A percentile compares a stretch with the other conserved stretches of the same genome.
These are phyloP conservation scores for Tiliacea aurago DNA, from an alignment of 2,888 invertebrate genomes.

Conservation along the genomic window DNA sequence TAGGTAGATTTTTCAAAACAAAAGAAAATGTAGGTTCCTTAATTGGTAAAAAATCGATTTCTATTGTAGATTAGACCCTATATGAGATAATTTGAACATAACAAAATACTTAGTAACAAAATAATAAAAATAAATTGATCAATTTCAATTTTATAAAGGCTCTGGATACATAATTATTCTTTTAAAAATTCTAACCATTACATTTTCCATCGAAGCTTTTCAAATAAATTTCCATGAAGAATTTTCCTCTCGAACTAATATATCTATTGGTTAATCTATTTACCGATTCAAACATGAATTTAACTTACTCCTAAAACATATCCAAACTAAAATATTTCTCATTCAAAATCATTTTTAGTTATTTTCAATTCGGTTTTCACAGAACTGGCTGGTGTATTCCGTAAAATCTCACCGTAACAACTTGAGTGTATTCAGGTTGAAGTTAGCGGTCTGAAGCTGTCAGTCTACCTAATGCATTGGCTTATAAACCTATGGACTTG, in stretches of 20 bases:
- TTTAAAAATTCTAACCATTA: not conserved
- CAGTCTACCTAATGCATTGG: too few species aligned
- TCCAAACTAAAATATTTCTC: not conserved
- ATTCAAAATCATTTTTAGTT: not conserved
- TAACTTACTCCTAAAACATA: not conserved
- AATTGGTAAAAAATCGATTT: not conserved
- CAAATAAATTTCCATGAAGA: not conserved
- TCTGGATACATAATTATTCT: too few species aligned
- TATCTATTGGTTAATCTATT: too few species aligned
- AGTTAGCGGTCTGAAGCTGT: too few species aligned
- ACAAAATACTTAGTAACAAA: not conserved
- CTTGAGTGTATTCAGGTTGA: too few species aligned
- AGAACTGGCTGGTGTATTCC: not conserved
- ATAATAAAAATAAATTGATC: not conserved
- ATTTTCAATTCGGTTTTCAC: not conserved
- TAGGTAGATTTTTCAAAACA: not conserved
- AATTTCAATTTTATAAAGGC: not conserved
- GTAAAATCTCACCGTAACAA: too few species aligned
- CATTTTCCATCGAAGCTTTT: not conserved
- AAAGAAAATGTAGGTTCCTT: not conserved
- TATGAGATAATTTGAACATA: not conserved
- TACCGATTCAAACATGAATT: not conserved
- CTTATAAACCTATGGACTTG: too few species aligned
- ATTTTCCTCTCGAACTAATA: not conserved
- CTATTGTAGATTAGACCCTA: not conserved